These are phyloP conservation scores for Tor tambroides DNA, from an alignment of 2,113 vertebrate genomes.

Conservation along the genomic window DNA sequence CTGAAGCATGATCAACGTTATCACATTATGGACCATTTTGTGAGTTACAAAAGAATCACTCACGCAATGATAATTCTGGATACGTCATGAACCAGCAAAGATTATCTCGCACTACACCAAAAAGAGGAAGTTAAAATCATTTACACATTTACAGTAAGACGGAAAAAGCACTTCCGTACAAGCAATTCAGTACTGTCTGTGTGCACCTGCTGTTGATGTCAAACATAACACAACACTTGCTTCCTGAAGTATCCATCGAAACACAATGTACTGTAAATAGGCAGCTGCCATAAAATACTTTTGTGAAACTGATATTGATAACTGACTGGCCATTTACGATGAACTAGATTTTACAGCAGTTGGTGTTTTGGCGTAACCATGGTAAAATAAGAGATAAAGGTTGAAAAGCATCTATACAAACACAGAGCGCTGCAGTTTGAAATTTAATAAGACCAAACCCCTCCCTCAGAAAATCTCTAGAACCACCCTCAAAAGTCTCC, in stretches of 20 bases:
- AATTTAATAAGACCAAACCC: no score
- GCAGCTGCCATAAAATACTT: neutral
- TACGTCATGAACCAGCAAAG: neutral
- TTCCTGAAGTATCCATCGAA: neutral
- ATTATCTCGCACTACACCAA: neutral
- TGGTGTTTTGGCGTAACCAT: neutral
- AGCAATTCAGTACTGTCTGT: neutral
- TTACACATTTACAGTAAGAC: neutral
- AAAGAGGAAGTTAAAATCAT: neutral
- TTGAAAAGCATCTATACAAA: neutral
- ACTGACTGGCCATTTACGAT: neutral
- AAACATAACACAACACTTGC: neutral
- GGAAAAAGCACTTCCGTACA: neutral
- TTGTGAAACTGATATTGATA: neutral
- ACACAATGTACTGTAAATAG: neutral
- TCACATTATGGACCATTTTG: neutral
- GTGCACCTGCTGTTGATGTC: neutral
- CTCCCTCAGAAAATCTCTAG: no score
- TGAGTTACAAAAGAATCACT: neutral
- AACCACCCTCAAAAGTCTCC: no score
- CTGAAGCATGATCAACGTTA: neutral
- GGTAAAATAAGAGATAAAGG: neutral
- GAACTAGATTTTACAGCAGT: neutral
- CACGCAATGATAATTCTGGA: neutral
- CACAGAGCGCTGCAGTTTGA: neutral